Evolutionary conservation across 2,113 vertebrate species (phyloP).

Genomic region (Campylomormyrus tamandua): DNA sequence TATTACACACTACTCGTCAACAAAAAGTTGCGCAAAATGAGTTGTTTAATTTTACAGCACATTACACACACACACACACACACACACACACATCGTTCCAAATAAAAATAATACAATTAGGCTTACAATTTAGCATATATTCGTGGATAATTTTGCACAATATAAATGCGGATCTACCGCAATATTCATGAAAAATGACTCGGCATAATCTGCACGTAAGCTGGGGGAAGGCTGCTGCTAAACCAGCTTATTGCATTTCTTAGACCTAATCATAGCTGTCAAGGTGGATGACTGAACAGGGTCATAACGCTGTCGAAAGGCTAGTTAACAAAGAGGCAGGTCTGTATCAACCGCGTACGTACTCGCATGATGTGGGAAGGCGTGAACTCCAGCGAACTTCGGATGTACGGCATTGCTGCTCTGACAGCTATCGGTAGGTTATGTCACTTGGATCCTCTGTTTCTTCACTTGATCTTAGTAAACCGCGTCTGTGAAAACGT

Average conservation of each 20-base stretch:
- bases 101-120: background rate
- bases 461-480: background rate
- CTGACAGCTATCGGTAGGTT: conserved; percentile 41
- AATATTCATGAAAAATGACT: background rate
- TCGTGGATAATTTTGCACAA: background rate
- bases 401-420: conserved; percentile 33
- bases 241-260: conserved; percentile 13
- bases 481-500: background rate
- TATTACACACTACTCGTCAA: background rate
- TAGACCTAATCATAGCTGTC: conserved; percentile 21
- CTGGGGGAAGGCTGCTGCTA: background rate
- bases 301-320: background rate
- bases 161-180: background rate
- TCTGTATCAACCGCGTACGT: background rate
- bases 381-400: conserved; percentile 24
- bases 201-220: background rate
- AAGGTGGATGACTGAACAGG: background rate
- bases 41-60: background rate
- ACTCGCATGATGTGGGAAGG: conserved; percentile 32
- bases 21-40: background rate
- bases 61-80: background rate
- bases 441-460: background rate
- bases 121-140: background rate
- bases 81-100: background rate
- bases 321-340: background rate